Percentiles rank a stretch among this genome's conserved stretches.
phyloP scores from a whole-genome alignment of 2,113 vertebrate species.

The Apeltes quadracus region DNA sequence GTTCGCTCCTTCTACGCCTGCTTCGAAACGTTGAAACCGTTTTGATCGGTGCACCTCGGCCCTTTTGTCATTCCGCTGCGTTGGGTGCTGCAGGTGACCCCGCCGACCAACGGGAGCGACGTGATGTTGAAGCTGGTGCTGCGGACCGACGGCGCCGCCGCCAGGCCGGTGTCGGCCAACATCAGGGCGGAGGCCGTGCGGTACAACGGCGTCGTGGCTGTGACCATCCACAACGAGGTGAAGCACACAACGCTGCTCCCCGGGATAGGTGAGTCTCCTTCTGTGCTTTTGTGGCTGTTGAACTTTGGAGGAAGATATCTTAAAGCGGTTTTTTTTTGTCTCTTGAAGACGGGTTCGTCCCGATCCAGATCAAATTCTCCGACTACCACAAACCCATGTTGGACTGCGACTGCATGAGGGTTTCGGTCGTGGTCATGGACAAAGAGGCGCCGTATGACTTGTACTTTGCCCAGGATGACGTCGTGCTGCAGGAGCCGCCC shows the following conservation, averaged over 20 bases:
- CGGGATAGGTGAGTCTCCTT: conserved; percentile 46
- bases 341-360: conserved; percentile 79
- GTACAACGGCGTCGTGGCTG: conserved; percentile 41
- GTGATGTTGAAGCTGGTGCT: conserved; percentile 59
- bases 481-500: conserved; percentile 73
- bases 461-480: conserved; percentile 77
- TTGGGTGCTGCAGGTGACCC: conserved; percentile 33
- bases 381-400: conserved; percentile 77
- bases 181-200: conserved; percentile 54
- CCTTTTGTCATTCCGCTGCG: not conserved
- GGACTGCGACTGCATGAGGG: conserved; percentile 78
- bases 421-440: conserved; percentile 74
- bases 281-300: not conserved
- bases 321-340: conserved; percentile 9
- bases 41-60: too few relatives aligned
- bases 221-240: conserved; percentile 24
- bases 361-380: conserved; percentile 79
- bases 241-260: conserved; percentile 39
- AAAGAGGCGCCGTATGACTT: conserved; percentile 5
- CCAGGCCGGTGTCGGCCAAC: conserved; percentile 39
- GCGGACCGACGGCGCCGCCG: not conserved
- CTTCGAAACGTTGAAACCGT: too few relatives aligned
- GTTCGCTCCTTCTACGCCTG: too few relatives aligned
- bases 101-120: conserved; percentile 48
- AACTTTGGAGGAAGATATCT: not conserved